These are phyloP conservation scores for Heloderma charlesbogerti DNA, from an alignment of 2,113 vertebrate genomes.

Conservation along the genomic window DNA sequence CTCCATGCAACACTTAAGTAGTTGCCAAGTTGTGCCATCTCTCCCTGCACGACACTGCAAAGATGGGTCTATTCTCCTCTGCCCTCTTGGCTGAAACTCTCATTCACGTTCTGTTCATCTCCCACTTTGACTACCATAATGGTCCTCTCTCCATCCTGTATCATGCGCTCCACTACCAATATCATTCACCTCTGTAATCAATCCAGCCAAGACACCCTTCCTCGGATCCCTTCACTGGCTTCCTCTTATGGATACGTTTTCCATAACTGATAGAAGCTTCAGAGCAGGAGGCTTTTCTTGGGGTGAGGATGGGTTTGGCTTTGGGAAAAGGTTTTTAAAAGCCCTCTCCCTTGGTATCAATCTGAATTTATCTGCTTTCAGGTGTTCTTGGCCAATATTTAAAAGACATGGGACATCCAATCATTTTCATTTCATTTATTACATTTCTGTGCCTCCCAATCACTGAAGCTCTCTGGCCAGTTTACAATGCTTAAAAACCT, in stretches of 20 bases:
- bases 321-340: not conserved
- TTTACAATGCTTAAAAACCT: too few relatives aligned
- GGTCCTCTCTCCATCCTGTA: not conserved
- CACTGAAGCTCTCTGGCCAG: too few relatives aligned
- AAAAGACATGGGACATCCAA: too few relatives aligned
- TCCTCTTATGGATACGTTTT: not conserved
- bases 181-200: not conserved
- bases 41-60: too few relatives aligned
- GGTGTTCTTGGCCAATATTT: not conserved
- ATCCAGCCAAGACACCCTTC: not conserved
- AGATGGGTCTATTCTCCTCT: too few relatives aligned
- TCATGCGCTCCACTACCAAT: not conserved
- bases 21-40: not conserved
- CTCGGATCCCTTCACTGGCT: not conserved
- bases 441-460: too few relatives aligned
- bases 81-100: not conserved
- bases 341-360: not conserved
- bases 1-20: not conserved
- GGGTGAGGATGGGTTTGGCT: not conserved
- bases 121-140: not conserved
- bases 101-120: not conserved
- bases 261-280: too few relatives aligned
- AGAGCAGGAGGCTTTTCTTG: too few relatives aligned
- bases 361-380: not conserved
- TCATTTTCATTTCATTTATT: too few relatives aligned